Percentiles rank a stretch among this genome's conserved stretches.
phyloP scores from a whole-genome alignment of 2,888 invertebrate species.

The Macroteleia sp. region DNA sequence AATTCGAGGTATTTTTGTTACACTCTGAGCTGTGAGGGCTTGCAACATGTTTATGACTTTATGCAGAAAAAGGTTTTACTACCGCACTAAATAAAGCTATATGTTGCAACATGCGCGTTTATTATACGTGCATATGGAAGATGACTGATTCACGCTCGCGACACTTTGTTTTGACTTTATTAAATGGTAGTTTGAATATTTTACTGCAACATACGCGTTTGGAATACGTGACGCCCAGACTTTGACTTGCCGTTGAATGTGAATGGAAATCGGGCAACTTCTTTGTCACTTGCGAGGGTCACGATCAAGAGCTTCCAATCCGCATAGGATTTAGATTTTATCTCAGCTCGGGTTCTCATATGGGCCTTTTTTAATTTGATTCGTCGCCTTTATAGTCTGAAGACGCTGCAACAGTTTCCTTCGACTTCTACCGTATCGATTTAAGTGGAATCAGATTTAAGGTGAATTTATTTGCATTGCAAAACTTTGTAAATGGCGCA shows the following conservation, averaged over 20 bases:
- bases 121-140: conserved; percentile 42
- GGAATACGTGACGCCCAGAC: conserved; percentile 29
- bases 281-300: conserved; percentile 32
- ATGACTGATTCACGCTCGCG: conserved; percentile 56
- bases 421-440: too few relatives aligned
- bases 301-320: conserved; percentile 5
- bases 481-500: too few relatives aligned
- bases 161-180: conserved; percentile 59
- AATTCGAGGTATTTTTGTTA: conserved; percentile 36
- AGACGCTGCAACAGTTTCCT: too few relatives aligned
- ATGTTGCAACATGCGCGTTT: conserved; percentile 39
- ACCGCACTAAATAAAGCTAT: conserved; percentile 44
- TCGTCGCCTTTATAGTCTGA: too few relatives aligned
- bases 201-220: conserved; percentile 21
- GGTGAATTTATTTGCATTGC: too few relatives aligned
- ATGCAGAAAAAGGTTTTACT: conserved; percentile 45
- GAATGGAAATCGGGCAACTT: conserved; percentile 27
- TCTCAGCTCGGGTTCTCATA: not conserved
- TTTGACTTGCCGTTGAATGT: conserved; percentile 6
- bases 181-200: conserved; percentile 51
- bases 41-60: conserved; percentile 43
- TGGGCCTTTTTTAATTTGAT: conserved; percentile 8
- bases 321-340: conserved; percentile 15
- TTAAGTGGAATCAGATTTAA: too few relatives aligned
- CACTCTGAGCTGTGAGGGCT: conserved; percentile 8